Evolutionary conservation across 1,140 invertebrate species (phyloP), one percentile per base, ranked within the genome.

Genomic region (Maniola jurtina): DNA sequence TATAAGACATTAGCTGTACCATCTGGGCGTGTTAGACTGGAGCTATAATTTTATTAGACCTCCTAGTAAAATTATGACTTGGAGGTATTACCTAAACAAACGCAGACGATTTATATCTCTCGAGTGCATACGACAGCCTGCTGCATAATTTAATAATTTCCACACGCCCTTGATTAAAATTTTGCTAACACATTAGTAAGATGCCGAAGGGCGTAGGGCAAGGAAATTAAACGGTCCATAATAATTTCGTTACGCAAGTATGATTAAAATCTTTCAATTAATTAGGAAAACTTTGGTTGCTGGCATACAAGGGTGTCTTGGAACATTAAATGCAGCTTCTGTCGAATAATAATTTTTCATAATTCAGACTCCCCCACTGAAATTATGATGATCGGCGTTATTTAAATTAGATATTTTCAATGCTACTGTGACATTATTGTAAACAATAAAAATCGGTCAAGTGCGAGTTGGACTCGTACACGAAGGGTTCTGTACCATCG

Each of bases 231-330:
- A 84, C 86, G 81, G 77, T 75, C 86, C 80, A 88, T 90, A 84
- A 88, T 87, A 86, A 90, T 88, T 88, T 84, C 66, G 81, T 83
- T 83, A 84, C 77, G 84, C 79, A 81, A 84, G 83, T 77, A 79
- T 88, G 88, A 90, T 90, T 88, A 88, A 90, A 88, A 90, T 86
- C 81, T 86, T 82, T 74, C 81, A 83, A 90, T 90, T 90, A 88
- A 90, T 90, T 86, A 86, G 77, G 72, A 81, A 84, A 88, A 88
- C 68, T 87, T 88, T 62, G 64, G 58, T 61, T 69, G 57, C 66
- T 52, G 42, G 50, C 72, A 76, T 80, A 72, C 15, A 75, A 82
- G 81, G 76, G 72, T 79, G 64, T 64, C 47, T 58, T 42, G 10
- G 62, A 67, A 70, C 66, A 70, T 77, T 74, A 70, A 70, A 66